phyloP scores from a whole-genome alignment of 64 coral and sea anemone genomes.

The Actinia tenebrosa region DNA sequence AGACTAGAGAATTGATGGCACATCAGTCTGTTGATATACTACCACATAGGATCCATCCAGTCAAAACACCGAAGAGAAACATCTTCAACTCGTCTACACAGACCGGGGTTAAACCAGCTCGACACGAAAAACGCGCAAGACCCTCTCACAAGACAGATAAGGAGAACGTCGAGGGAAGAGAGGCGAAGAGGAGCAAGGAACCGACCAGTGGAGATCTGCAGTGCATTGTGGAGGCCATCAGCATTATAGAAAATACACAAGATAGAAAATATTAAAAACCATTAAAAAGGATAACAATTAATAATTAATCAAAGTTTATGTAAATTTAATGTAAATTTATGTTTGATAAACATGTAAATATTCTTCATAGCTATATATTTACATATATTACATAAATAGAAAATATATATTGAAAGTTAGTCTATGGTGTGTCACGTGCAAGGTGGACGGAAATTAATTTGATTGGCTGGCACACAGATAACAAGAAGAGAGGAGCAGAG shows the following conservation, averaged over 20 bases:
- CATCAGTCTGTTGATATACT: background rate
- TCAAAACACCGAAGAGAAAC: background rate
- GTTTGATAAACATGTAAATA: too few species aligned
- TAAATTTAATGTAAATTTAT: too few species aligned
- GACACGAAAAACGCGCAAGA: background rate
- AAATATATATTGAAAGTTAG: background rate
- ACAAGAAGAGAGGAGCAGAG: background rate
- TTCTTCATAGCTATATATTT: background rate
- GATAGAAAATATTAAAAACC: background rate
- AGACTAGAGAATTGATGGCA: background rate
- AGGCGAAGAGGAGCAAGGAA: background rate
- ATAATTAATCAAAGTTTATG: background rate
- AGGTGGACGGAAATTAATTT: background rate
- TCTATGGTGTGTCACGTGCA: background rate
- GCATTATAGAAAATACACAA: background rate
- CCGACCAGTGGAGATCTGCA: background rate
- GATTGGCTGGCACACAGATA: background rate
- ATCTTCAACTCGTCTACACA: background rate
- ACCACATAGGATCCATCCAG: background rate
- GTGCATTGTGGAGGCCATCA: background rate
- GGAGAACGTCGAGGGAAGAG: background rate
- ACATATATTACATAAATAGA: background rate
- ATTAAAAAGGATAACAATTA: background rate
- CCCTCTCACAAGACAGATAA: background rate
- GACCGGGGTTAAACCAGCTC: background rate